Evolutionary conservation across 2,888 invertebrate species (phyloP).

Genomic region (Dermolepida albohirtum): DNA sequence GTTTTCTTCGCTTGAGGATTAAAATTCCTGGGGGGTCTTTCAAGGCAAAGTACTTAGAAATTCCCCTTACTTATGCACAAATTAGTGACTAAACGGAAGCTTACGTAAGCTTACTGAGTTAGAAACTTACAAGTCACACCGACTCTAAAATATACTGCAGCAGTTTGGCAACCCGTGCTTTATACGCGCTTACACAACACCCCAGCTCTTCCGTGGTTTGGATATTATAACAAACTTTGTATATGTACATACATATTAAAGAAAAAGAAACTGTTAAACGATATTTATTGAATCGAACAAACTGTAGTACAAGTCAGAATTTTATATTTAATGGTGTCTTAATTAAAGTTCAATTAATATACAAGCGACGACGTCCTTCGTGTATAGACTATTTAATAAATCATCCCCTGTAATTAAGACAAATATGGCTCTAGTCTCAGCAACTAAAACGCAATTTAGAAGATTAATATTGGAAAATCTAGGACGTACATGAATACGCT

Average conservation of each 20-base stretch:
- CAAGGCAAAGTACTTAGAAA: slow-evolving; percentile 45
- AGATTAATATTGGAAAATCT: slow-evolving; percentile 57
- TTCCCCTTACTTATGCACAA: slow-evolving; percentile 52
- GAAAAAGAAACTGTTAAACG: too few relatives aligned
- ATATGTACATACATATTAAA: too few relatives aligned
- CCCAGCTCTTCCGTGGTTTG: not conserved
- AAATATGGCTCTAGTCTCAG: slow-evolving; percentile 56
- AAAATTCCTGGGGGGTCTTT: slow-evolving; percentile 45
- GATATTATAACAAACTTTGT: too few relatives aligned
- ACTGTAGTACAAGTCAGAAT: too few relatives aligned
- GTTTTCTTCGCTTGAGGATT: slow-evolving; percentile 36
- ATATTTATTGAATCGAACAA: too few relatives aligned
- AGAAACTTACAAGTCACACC: slow-evolving; percentile 52
- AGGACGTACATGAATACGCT: slow-evolving; percentile 37
- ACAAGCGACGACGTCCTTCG: slow-evolving; percentile 18
- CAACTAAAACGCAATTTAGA: slow-evolving; percentile 59
- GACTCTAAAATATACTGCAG: slow-evolving; percentile 50
- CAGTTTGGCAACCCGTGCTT: slow-evolving; percentile 47
- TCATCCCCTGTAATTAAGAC: slow-evolving; percentile 60
- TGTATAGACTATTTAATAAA: slow-evolving; percentile 50
- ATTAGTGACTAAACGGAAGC: slow-evolving; percentile 54
- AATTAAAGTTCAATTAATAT: slow-evolving; percentile 16
- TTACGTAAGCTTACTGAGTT: slow-evolving; percentile 56
- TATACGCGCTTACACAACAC: slow-evolving; percentile 38
- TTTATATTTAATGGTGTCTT: too few relatives aligned